Evolutionary conservation across 1,140 invertebrate species (phyloP).

Genomic region (Heliconius nattereri): DNA sequence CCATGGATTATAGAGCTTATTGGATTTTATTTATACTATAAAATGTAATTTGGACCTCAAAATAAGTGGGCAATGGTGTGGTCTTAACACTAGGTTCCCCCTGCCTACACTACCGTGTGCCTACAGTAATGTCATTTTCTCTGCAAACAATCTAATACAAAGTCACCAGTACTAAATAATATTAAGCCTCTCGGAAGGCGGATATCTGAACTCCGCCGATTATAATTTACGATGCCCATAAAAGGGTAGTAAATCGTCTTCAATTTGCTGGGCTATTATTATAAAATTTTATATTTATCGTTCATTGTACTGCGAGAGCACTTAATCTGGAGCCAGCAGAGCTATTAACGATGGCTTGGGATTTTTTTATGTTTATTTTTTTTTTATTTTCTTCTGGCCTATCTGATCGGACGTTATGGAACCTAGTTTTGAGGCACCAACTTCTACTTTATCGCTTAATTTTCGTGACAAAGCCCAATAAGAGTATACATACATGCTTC

Average conservation of each 20-base stretch:
- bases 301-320: not conserved
- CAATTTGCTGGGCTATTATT: conserved; percentile 24
- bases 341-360: not conserved
- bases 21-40: conserved; percentile 1
- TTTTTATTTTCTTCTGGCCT: too few species aligned
- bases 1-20: conserved; percentile 14
- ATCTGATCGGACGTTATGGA: too few species aligned
- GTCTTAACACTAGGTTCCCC: too few species aligned
- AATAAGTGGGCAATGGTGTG: too few species aligned
- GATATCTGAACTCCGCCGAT: conserved; percentile 19
- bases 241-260: conserved; percentile 29
- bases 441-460: too few species aligned
- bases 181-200: conserved; percentile 14
- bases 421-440: too few species aligned
- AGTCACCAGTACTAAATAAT: not conserved
- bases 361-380: not conserved
- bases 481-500: too few species aligned
- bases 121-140: not conserved
- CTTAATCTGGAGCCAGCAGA: not conserved
- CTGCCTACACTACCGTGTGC: too few species aligned
- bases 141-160: not conserved
- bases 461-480: too few species aligned
- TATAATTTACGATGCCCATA: conserved; percentile 34
- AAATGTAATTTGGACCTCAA: not conserved
- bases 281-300: conserved; percentile 33